Conservation (phyloP, 2,888 invertebrate species). For the Xestia c-nigrum region DNA sequence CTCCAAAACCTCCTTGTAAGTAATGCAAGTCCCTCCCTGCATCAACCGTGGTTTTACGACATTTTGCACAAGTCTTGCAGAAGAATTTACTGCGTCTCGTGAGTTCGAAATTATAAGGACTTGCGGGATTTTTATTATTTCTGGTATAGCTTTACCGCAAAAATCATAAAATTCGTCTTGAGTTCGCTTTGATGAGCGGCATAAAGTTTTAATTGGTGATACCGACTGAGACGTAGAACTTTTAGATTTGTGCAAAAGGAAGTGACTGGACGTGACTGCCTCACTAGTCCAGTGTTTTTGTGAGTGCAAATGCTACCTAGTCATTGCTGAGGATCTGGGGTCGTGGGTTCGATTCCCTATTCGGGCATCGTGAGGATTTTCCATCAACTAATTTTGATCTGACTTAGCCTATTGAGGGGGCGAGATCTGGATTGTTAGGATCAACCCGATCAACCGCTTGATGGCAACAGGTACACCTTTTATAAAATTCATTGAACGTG, state of each 20-base stretch:
- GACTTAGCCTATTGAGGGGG: not conserved
- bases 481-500: not conserved
- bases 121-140: slow-evolving; percentile 45
- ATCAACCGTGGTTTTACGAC: slow-evolving; percentile 50
- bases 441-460: not conserved
- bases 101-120: slow-evolving; percentile 64
- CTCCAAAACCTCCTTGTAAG: slow-evolving; percentile 69
- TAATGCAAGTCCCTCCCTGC: slow-evolving; percentile 49
- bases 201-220: slow-evolving; percentile 47
- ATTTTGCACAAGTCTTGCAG: slow-evolving; percentile 64
- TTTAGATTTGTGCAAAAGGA: slow-evolving; percentile 4
- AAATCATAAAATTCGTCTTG: slow-evolving; percentile 47
- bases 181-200: slow-evolving; percentile 28
- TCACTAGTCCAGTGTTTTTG: not conserved
- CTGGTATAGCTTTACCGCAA: slow-evolving; percentile 24
- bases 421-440: not conserved
- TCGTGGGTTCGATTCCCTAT: not conserved
- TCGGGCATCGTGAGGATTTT: not conserved
- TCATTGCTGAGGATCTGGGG: not conserved
- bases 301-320: not conserved
- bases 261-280: slow-evolving; percentile 3
- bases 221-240: not conserved
- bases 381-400: not conserved
- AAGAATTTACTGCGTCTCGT: slow-evolving; percentile 69
- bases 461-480: not conserved